Percentiles rank a stretch among this genome's conserved stretches.
These are phyloP conservation scores for Eidolon dupreanum DNA, from an alignment of 2,797 vertebrate genomes.

Conservation along the genomic window DNA sequence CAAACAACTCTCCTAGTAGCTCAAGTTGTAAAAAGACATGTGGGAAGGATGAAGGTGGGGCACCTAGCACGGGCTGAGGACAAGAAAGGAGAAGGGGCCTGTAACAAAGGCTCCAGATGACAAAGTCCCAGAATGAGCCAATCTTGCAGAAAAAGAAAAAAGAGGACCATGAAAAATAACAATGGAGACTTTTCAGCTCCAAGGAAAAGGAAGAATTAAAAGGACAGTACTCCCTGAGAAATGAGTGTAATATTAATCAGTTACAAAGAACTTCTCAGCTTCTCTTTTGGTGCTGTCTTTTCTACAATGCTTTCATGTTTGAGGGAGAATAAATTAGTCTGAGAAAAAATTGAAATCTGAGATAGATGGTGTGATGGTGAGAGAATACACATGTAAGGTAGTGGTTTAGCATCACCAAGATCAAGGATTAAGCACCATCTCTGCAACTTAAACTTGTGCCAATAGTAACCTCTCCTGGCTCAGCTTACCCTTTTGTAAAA, in stretches of 20 bases:
- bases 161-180: background rate
- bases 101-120: background rate
- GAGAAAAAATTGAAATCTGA: background rate
- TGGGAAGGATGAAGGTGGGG: background rate
- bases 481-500: background rate
- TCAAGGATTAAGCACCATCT: background rate
- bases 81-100: background rate
- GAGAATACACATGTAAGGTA: rapidly evolving
- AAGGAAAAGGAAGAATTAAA: background rate
- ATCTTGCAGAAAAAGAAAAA: background rate
- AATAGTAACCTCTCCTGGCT: background rate
- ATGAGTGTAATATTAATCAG: background rate
- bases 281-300: background rate
- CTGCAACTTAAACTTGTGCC: too few species aligned
- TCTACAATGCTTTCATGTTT: background rate
- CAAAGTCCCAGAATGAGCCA: background rate
- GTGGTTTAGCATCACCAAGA: background rate
- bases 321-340: background rate
- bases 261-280: background rate
- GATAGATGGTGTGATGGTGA: background rate
- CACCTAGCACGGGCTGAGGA: background rate
- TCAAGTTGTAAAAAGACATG: background rate
- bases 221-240: background rate
- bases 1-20: background rate
- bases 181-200: background rate